These are phyloP conservation scores for Auanema sp. DNA, from an alignment of 2,888 invertebrate species.

Conservation along the genomic window DNA sequence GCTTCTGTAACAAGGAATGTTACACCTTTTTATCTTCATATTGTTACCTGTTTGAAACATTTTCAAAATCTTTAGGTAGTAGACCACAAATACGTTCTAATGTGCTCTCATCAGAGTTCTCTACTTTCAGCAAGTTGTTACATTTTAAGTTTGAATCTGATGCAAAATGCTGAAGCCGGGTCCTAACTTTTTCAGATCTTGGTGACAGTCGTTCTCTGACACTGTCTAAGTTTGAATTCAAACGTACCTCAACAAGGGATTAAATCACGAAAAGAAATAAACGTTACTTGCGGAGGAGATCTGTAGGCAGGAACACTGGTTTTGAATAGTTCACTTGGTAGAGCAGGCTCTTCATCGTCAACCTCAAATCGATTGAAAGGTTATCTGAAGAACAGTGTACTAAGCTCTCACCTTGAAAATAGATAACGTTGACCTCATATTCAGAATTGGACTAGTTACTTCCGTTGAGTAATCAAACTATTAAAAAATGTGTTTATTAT, in stretches of 20 bases:
- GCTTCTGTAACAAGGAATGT: too few relatives aligned
- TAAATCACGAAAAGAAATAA: neutral
- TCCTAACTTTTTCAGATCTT: too few relatives aligned
- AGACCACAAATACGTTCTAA: slow-evolving; percentile 28
- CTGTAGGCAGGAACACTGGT: too few relatives aligned
- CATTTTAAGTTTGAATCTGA: too few relatives aligned
- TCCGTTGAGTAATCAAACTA: slow-evolving; percentile 33
- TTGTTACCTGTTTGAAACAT: slow-evolving; percentile 14
- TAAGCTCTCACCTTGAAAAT: slow-evolving; percentile 26
- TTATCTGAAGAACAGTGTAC: neutral
- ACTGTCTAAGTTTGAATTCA: too few relatives aligned
- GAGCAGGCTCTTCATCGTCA: slow-evolving; percentile 18
- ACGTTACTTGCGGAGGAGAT: slow-evolving; percentile 6
- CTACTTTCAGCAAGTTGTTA: too few relatives aligned
- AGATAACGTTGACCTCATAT: slow-evolving; percentile 29
- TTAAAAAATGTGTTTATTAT: neutral
- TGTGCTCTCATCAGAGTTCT: too few relatives aligned
- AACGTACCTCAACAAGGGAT: too few relatives aligned
- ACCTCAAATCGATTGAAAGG: slow-evolving; percentile 4
- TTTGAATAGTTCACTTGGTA: slow-evolving; percentile 21
- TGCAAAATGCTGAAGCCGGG: too few relatives aligned
- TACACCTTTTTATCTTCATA: neutral
- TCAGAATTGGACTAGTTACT: slow-evolving; percentile 22
- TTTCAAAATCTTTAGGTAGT: slow-evolving; percentile 38
- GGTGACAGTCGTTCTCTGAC: too few relatives aligned